phyloP scores from a whole-genome alignment of 2,113 vertebrate genomes.

The Microcebus lehilahytsara region DNA sequence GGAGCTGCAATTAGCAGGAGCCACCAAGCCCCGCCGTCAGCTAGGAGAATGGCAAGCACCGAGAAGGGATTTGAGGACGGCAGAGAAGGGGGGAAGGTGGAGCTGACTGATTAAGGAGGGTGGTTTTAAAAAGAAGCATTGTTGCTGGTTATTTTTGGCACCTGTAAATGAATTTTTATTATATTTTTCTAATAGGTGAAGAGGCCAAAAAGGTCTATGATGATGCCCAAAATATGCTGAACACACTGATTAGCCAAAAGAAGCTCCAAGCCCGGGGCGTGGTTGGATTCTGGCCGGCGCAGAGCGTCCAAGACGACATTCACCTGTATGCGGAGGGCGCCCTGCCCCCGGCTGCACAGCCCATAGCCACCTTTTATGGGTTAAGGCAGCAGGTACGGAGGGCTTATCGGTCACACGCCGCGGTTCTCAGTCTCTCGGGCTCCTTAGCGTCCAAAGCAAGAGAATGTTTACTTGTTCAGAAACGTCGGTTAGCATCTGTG shows the following conservation, averaged over 20 bases:
- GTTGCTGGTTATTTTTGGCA: background rate
- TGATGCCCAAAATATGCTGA: slow-evolving; percentile 91
- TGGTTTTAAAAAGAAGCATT: background rate
- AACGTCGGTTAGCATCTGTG: background rate
- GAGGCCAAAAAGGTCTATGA: slow-evolving; percentile 92
- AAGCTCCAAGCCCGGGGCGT: slow-evolving; percentile 90
- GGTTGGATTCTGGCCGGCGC: slow-evolving; percentile 96
- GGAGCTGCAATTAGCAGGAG: background rate
- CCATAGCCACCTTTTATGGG: slow-evolving; percentile 91
- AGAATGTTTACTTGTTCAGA: background rate
- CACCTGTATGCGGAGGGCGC: slow-evolving; percentile 85
- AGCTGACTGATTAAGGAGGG: background rate
- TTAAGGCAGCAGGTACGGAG: slow-evolving; percentile 93
- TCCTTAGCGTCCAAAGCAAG: background rate
- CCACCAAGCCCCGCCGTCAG: background rate
- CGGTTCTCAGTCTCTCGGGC: background rate
- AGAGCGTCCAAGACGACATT: slow-evolving; percentile 92
- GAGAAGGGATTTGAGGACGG: background rate
- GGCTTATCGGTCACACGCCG: fast-evolving
- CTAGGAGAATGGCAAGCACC: background rate
- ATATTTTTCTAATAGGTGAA: slow-evolving; percentile 82
- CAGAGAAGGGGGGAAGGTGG: fast-evolving
- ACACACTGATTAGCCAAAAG: slow-evolving; percentile 84
- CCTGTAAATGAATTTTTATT: background rate
- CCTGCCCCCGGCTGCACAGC: slow-evolving; percentile 78